phyloP scores from a whole-genome alignment of 2,888 invertebrate species.

The Phania funesta region DNA sequence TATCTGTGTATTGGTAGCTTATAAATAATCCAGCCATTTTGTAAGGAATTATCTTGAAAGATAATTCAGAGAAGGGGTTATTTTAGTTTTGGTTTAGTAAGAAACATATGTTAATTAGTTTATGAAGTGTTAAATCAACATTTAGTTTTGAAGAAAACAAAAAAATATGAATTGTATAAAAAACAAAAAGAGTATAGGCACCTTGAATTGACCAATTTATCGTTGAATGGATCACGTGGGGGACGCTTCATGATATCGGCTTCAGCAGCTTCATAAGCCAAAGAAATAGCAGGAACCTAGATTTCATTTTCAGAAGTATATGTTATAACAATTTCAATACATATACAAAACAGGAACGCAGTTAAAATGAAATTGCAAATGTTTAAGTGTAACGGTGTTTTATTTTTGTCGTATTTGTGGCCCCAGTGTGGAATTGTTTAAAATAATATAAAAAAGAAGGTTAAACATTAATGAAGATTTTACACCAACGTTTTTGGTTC shows the following conservation, averaged over 20 bases:
- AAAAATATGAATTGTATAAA: conserved; percentile 24
- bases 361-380: conserved; percentile 12
- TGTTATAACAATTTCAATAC: not conserved
- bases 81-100: conserved; percentile 32
- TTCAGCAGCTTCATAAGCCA: conserved; percentile 93
- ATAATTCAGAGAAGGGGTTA: not conserved
- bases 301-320: conserved; percentile 46
- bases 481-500: not conserved
- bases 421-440: not conserved
- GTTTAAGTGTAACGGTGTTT: not conserved
- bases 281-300: conserved; percentile 89
- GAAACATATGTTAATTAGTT: conserved; percentile 43
- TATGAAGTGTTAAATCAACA: conserved; percentile 25
- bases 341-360: conserved; percentile 38
- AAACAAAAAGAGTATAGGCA: conserved; percentile 72
- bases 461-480: not conserved
- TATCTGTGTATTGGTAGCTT: not conserved
- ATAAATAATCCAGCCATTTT: conserved; percentile 64
- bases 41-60: conserved; percentile 40
- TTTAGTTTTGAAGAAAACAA: conserved; percentile 44
- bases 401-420: not conserved
- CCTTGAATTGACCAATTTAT: conserved; percentile 89
- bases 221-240: conserved; percentile 90
- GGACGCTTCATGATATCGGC: conserved; percentile 93
- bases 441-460: not conserved